Conservation (phyloP, 1,140 invertebrate genomes). For the Temnothorax curvispinosus region DNA sequence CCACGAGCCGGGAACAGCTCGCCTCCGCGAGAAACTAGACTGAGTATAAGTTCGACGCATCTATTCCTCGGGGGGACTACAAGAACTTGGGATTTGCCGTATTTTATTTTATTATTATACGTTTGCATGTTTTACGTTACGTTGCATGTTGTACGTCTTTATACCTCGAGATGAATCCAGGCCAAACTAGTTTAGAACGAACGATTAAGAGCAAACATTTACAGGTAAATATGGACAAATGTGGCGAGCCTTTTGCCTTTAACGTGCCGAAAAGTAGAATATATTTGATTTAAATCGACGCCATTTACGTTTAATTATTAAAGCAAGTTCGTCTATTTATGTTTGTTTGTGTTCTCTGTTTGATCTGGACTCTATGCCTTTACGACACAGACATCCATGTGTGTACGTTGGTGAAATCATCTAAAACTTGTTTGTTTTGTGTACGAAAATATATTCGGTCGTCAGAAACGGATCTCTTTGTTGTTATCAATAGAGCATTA, state of each 20-base stretch:
- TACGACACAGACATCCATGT: no score
- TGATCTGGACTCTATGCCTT: not conserved
- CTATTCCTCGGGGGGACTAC: not conserved
- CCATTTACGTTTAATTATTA: not conserved
- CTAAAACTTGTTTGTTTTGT: not conserved
- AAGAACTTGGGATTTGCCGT: not conserved
- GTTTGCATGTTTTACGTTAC: no score
- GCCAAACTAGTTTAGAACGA: not conserved
- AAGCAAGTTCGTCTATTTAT: not conserved
- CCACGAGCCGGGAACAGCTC: conserved; percentile 5
- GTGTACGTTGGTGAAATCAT: not conserved
- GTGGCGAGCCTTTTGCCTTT: not conserved
- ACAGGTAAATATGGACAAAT: not conserved
- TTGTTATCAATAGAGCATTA: not conserved
- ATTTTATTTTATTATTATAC: not conserved
- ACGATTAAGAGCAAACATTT: not conserved
- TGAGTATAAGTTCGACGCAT: not conserved
- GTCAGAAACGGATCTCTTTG: not conserved
- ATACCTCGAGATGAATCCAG: not conserved
- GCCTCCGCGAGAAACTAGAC: conserved; percentile 48
- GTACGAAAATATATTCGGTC: not conserved
- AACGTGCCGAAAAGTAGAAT: not conserved
- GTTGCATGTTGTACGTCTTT: not conserved
- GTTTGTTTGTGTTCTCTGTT: not conserved
- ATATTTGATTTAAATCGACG: not conserved